Conservation (phyloP, 1,140 invertebrate species). For the Acyrthosiphon pisum region DNA sequence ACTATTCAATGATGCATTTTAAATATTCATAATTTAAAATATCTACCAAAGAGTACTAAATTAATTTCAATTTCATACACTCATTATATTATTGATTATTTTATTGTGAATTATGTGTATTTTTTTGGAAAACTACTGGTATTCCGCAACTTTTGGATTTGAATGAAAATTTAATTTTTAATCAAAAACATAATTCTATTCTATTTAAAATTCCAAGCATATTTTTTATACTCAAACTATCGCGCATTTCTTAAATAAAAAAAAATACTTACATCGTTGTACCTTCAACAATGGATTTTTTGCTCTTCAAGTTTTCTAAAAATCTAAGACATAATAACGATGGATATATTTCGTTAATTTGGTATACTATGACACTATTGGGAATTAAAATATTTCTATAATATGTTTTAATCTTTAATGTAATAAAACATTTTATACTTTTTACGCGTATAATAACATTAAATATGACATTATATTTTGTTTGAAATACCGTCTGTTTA, state of each 20-base stretch:
- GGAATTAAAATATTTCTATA: background rate
- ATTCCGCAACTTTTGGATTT: background rate
- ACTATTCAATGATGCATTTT: background rate
- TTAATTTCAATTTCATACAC: background rate
- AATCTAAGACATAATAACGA: background rate
- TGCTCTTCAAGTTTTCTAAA: background rate
- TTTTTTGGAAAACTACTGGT: background rate
- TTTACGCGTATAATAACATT: background rate
- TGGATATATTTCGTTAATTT: background rate
- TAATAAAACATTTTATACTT: background rate
- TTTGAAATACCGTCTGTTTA: background rate
- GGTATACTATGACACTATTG: background rate
- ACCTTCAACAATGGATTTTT: background rate
- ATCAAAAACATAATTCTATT: background rate
- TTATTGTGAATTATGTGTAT: background rate
- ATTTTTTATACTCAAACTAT: background rate
- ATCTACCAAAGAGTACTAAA: too few relatives aligned
- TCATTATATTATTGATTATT: background rate
- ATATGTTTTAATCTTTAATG: background rate
- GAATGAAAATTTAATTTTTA: background rate
- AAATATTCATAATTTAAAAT: background rate
- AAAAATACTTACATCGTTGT: background rate
- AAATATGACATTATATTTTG: background rate
- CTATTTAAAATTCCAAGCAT: background rate
- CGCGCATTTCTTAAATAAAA: background rate